Evolutionary conservation across 2,797 vertebrate genomes (phyloP), one percentile per base, ranked within the genome.

Genomic region (Galagoides demidoff): DNA sequence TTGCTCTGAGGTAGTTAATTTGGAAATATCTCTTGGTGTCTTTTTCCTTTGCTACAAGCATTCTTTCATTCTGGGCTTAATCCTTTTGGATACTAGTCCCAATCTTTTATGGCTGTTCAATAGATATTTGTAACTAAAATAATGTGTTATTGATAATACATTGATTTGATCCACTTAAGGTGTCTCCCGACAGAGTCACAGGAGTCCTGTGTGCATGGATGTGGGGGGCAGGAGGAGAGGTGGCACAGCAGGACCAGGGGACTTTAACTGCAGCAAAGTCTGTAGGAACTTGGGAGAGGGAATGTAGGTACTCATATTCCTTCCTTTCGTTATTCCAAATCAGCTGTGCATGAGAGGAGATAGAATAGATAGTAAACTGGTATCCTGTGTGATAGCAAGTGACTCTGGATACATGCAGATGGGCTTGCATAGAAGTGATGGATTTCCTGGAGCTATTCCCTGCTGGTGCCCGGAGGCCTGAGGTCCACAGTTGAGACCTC

Each of bases 111-210:
- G 45, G 52, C 2, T 81, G 3, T 31, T 89, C 27, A 74, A 14
- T 45, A 96, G 57, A 76, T 90, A 88, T 73, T 95, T 90, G 17
- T 85, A 92, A 93, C 70, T 92, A 83, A 89, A 90, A 82, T 61
- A 52, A 82, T 81, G 79, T 74, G 16, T 86, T 70, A 49, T 10
- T 25, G 55, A 71, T 64, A 45, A 79, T 31, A 83, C 1, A 59
- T 29, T 57, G 64, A 61, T 74, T 37, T 55, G 27, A 90, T 43
- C n/a, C 34, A 64, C 20, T 77, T 55, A 71, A 91, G 16, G 16
- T 14, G 4, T 14, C 16, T 52, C 14, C 34, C 8, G 4, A 49
- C 31, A 39, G 39, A 77, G 11, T 2, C 13, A 14, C 7, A 61
- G 45, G 31, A 29, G 20, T 12, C 2, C 55, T 29, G 29, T 52